phyloP scores from a whole-genome alignment of 2,797 vertebrate species.

The Triplophysa bombifrons region DNA sequence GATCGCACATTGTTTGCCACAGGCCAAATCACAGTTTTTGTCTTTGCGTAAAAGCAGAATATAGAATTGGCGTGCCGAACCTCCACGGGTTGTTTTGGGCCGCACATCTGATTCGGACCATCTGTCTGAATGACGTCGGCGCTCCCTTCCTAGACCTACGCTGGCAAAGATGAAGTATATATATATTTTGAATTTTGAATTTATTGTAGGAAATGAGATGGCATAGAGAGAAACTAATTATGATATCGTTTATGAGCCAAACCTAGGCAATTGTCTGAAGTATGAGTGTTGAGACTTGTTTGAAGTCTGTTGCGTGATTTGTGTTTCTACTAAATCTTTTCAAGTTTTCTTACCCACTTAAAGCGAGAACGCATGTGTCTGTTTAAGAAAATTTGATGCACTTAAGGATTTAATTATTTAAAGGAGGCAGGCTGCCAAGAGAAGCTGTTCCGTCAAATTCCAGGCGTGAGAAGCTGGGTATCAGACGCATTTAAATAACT shows the following conservation, averaged over 20 bases:
- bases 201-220: slow-evolving; percentile 5
- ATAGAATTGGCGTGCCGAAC: slow-evolving; percentile 33
- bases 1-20: slow-evolving; percentile 27
- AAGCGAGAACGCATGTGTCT: slow-evolving; percentile 10
- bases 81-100: slow-evolving; percentile 31
- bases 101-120: slow-evolving; percentile 38
- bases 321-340: slow-evolving; percentile 12
- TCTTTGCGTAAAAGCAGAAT: slow-evolving; percentile 38
- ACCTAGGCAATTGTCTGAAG: background rate
- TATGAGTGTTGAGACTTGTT: background rate
- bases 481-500: background rate
- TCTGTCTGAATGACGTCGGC: slow-evolving; percentile 41
- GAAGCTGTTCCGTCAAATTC: slow-evolving; percentile 21
- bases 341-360: background rate
- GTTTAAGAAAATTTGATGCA: slow-evolving; percentile 28
- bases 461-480: background rate
- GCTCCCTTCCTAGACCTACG: background rate
- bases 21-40: slow-evolving; percentile 37
- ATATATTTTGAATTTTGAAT: background rate
- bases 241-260: background rate
- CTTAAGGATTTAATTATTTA: slow-evolving; percentile 30
- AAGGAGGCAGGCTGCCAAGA: slow-evolving; percentile 24
- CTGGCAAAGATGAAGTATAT: background rate
- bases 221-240: background rate
- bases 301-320: slow-evolving; percentile 3